Evolutionary conservation across 1,140 invertebrate genomes (phyloP).

Genomic region (Hydropsyche tenuis): DNA sequence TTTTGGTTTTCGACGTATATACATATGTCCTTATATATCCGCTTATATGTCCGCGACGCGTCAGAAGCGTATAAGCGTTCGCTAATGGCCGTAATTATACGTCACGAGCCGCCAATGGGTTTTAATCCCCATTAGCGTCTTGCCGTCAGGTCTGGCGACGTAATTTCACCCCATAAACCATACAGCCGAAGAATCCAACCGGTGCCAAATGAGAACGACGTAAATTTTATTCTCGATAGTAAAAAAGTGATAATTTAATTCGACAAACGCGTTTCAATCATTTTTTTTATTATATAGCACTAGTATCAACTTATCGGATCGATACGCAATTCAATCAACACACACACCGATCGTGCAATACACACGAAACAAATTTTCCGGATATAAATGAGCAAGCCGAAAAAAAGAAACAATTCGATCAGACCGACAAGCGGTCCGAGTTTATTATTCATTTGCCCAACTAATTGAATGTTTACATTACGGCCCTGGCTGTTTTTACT

Average conservation of each 20-base stretch:
- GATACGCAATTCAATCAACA: no score
- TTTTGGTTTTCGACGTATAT: background rate
- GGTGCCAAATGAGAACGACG: background rate
- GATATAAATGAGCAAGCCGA: no score
- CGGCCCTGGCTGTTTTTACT: conserved; percentile 34
- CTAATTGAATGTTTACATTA: conserved; percentile 48
- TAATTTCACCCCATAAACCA: conserved; percentile 34
- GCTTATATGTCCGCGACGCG: background rate
- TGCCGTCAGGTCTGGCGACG: conserved; percentile 34
- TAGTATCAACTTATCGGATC: no score
- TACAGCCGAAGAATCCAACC: background rate
- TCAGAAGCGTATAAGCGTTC: conserved; percentile 11
- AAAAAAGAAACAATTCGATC: no score
- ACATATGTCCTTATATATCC: no score
- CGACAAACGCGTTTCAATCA: background rate
- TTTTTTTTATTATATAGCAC: no score
- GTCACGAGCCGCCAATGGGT: conserved; percentile 34
- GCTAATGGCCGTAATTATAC: conserved; percentile 25
- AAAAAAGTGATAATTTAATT: background rate
- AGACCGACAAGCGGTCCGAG: background rate
- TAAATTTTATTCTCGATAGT: no score
- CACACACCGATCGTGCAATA: no score
- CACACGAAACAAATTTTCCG: no score
- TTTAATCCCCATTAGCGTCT: conserved; percentile 45
- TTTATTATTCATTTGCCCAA: conserved; percentile 45